Conservation (phyloP, 2,797 vertebrate species). For the Hyperoplus immaculatus region DNA sequence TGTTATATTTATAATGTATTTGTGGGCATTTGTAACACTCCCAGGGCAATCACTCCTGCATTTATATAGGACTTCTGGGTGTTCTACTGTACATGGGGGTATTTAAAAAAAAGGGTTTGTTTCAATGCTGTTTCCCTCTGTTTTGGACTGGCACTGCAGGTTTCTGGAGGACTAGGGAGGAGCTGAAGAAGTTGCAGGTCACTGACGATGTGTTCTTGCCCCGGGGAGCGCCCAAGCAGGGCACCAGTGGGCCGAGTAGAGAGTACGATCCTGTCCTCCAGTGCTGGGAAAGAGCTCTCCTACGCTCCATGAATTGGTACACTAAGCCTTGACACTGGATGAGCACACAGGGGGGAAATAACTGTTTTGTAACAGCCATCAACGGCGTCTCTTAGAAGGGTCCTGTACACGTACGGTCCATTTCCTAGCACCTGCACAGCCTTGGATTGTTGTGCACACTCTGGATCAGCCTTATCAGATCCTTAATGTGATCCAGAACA, state of each 20-base stretch:
- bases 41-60: background rate
- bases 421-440: no score
- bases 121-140: background rate
- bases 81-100: no score
- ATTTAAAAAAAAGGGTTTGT: background rate
- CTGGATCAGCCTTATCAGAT: background rate
- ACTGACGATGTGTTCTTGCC: constrained; percentile 88
- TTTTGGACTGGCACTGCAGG: constrained; percentile 78
- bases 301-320: constrained; percentile 92
- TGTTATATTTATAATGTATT: no score
- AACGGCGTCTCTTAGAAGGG: background rate
- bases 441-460: constrained; percentile 1
- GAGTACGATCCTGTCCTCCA: constrained; percentile 86
- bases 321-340: constrained; percentile 70
- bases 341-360: background rate
- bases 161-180: constrained; percentile 91
- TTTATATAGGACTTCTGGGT: background rate
- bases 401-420: background rate
- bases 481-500: constrained; percentile 2
- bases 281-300: constrained; percentile 92
- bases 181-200: constrained; percentile 90
- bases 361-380: background rate
- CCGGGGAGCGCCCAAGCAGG: constrained; percentile 63
- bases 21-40: background rate
- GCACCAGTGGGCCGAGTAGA: background rate